Evolutionary conservation across 2,888 invertebrate genomes (phyloP).

Genomic region (Harmothoe impar): DNA sequence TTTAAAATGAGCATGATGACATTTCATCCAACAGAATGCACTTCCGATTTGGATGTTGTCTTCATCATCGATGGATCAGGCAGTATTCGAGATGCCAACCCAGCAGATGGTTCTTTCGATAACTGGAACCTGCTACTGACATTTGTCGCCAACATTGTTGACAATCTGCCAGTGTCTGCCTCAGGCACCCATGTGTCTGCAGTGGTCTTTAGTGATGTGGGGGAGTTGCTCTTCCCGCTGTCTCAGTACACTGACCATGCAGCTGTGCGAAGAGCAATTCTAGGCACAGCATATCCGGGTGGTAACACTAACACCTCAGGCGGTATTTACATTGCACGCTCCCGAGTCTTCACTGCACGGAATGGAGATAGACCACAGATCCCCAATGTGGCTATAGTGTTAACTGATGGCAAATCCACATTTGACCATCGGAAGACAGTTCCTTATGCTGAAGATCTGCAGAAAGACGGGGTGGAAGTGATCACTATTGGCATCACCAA

Average conservation of each 20-base stretch:
- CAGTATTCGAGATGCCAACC: constrained; percentile 61
- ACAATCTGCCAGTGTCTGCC: constrained; percentile 30
- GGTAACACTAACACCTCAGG: constrained; percentile 53
- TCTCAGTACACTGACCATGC: background rate
- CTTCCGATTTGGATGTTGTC: constrained; percentile 44
- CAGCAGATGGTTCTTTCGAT: constrained; percentile 48
- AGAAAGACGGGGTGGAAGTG: constrained; percentile 55
- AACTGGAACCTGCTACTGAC: constrained; percentile 57
- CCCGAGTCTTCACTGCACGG: constrained; percentile 20
- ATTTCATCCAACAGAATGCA: background rate
- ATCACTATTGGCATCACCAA: constrained; percentile 60
- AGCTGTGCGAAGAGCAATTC: background rate
- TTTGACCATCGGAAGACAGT: constrained; percentile 58
- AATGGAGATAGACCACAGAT: constrained; percentile 60
- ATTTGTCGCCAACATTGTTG: constrained; percentile 56
- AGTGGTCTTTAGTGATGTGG: constrained; percentile 20
- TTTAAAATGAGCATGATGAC: background rate
- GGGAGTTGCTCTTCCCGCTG: constrained; percentile 35
- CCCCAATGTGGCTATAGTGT: constrained; percentile 49
- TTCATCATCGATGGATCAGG: constrained; percentile 63
- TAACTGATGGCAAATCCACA: constrained; percentile 65
- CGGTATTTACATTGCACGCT: background rate
- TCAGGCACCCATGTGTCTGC: constrained; percentile 27
- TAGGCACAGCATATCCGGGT: constrained; percentile 19
- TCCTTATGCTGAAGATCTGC: constrained; percentile 59